Conservation (phyloP, 2,113 vertebrate species). For the Morone saxatilis region DNA sequence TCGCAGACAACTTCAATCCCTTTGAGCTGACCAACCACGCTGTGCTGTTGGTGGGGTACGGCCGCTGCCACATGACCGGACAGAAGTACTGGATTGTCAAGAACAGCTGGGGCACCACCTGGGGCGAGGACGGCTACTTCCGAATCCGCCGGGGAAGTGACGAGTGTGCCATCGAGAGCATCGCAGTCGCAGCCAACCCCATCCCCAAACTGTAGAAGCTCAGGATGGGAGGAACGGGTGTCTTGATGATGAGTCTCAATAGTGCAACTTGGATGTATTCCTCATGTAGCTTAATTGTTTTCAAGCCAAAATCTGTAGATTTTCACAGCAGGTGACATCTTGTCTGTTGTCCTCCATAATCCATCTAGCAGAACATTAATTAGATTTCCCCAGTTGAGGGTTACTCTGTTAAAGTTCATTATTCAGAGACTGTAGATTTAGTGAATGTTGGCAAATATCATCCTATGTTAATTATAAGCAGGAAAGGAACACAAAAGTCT, state of each 20-base stretch:
- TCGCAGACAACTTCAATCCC: slow-evolving; percentile 89
- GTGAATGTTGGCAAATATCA: neutral
- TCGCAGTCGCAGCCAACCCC: slow-evolving; percentile 89
- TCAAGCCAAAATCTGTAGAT: neutral
- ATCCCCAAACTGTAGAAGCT: slow-evolving; percentile 86
- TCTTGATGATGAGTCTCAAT: slow-evolving; percentile 1
- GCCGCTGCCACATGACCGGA: slow-evolving; percentile 84
- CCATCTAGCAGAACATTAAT: neutral
- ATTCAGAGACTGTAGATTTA: neutral
- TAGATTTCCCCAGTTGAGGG: neutral
- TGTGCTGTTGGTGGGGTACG: slow-evolving; percentile 94
- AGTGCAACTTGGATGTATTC: neutral
- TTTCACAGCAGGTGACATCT: neutral
- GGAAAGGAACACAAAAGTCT: neutral
- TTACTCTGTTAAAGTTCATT: neutral
- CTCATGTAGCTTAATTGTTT: neutral
- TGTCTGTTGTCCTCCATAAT: neutral
- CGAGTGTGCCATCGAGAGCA: slow-evolving; percentile 96
- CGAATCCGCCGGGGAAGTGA: slow-evolving; percentile 92
- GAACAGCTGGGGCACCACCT: slow-evolving; percentile 93
- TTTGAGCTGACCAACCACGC: slow-evolving; percentile 97
- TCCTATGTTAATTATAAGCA: neutral
- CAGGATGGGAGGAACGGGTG: neutral
- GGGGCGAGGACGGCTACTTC: slow-evolving; percentile 96
- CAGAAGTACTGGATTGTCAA: slow-evolving; percentile 96